A percentile compares a stretch with the other conserved stretches of the same genome.
Evolutionary conservation across 2,113 vertebrate species (phyloP).

Genomic region (Motacilla alba): DNA sequence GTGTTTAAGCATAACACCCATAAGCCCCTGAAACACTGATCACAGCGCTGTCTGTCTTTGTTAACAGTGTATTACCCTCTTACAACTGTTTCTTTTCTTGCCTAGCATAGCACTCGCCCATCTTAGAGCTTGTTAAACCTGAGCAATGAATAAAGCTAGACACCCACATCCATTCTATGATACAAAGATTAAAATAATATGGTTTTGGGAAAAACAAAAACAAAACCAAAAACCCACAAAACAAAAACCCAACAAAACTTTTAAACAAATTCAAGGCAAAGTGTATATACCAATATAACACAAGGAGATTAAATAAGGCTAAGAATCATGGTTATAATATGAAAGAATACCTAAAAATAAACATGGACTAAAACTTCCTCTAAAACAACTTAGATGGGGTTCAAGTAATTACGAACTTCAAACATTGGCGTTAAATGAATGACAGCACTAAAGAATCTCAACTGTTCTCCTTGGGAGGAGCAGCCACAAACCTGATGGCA

Average conservation of each 20-base stretch:
- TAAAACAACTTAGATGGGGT: not conserved
- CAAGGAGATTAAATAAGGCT: not conserved
- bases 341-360: not conserved
- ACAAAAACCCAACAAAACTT: not conserved
- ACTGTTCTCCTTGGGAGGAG: not conserved
- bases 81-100: not conserved
- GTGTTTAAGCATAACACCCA: fast-evolving
- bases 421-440: not conserved
- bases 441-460: not conserved
- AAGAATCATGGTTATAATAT: not conserved
- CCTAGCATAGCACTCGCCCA: not conserved
- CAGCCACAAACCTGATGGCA: not conserved
- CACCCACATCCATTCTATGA: not conserved
- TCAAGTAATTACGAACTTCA: not conserved
- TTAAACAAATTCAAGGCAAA: not conserved
- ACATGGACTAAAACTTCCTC: not conserved
- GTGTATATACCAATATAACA: not conserved
- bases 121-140: not conserved
- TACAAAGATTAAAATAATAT: not conserved
- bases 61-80: not conserved
- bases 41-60: not conserved
- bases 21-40: not conserved
- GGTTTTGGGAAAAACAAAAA: not conserved
- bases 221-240: not conserved
- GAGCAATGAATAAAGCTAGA: not conserved